These are phyloP conservation scores for Drosophila affinis DNA, from an alignment of 2,888 invertebrate genomes.

Conservation along the genomic window DNA sequence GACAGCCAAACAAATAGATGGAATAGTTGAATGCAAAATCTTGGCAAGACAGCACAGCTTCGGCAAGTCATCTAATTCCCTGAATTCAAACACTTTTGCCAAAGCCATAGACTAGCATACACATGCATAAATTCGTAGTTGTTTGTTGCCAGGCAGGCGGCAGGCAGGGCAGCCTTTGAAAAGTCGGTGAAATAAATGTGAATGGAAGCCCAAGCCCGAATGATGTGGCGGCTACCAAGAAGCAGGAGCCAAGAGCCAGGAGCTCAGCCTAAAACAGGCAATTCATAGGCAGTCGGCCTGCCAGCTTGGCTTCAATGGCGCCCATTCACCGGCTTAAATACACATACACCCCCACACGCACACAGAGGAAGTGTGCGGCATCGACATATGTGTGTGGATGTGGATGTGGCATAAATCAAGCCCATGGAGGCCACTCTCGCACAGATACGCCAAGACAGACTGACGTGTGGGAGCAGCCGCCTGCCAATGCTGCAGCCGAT, in stretches of 20 bases:
- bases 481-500: constrained; percentile 52
- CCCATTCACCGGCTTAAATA: constrained; percentile 73
- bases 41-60: constrained; percentile 41
- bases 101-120: constrained; percentile 38
- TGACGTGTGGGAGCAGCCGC: not conserved
- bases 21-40: constrained; percentile 62
- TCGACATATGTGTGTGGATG: constrained; percentile 17
- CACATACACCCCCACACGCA: constrained; percentile 33
- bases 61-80: constrained; percentile 66
- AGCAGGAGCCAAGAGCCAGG: constrained; percentile 35
- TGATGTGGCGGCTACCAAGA: constrained; percentile 24
- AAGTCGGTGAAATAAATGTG: constrained; percentile 63
- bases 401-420: constrained; percentile 71
- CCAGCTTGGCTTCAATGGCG: constrained; percentile 69
- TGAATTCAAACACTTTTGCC: constrained; percentile 60
- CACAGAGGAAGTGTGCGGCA: constrained; percentile 15
- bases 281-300: constrained; percentile 58
- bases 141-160: constrained; percentile 33
- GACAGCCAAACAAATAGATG: constrained; percentile 58
- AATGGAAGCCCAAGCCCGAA: constrained; percentile 46
- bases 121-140: constrained; percentile 31
- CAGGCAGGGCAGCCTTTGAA: constrained; percentile 51
- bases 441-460: constrained; percentile 22
- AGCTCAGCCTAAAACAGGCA: constrained; percentile 64
- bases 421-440: constrained; percentile 35